phyloP scores from a whole-genome alignment of 1,140 invertebrate species.

The Samia ricini region DNA sequence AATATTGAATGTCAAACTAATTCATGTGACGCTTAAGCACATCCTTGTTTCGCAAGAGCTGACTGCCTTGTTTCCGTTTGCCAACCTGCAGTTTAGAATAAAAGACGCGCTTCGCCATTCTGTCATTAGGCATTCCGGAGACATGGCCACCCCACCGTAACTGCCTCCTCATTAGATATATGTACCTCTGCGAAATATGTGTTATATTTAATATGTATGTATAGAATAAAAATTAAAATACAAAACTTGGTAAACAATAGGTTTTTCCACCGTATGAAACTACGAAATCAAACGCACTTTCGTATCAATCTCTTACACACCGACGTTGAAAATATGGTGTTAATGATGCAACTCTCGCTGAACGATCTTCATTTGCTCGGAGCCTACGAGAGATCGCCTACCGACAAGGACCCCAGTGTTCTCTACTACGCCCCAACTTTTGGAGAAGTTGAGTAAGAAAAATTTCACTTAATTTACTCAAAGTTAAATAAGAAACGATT shows the following conservation, averaged over 20 bases:
- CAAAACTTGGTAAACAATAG: constrained; percentile 22
- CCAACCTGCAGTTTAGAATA: no score
- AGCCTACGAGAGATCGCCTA: constrained; percentile 41
- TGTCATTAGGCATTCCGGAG: no score
- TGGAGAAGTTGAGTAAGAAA: constrained; percentile 54
- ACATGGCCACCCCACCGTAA: no score
- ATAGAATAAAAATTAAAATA: not conserved
- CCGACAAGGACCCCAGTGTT: constrained; percentile 27
- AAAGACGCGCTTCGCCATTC: no score
- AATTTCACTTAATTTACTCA: not conserved
- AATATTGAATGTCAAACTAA: no score
- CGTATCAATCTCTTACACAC: constrained; percentile 36
- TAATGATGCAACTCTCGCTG: constrained; percentile 33
- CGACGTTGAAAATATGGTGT: constrained; percentile 38
- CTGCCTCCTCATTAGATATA: no score
- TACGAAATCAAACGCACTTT: constrained; percentile 58
- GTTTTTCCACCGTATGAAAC: constrained; percentile 63
- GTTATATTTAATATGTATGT: no score
- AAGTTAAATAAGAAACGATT: not conserved
- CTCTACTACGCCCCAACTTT: constrained; percentile 47
- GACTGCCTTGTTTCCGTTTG: no score
- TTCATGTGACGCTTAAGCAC: no score
- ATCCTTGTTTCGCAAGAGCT: no score
- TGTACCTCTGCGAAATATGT: no score
- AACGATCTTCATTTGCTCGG: constrained; percentile 54